Conservation (phyloP, 2,797 vertebrate species). For the Sarcophilus harrisii region DNA sequence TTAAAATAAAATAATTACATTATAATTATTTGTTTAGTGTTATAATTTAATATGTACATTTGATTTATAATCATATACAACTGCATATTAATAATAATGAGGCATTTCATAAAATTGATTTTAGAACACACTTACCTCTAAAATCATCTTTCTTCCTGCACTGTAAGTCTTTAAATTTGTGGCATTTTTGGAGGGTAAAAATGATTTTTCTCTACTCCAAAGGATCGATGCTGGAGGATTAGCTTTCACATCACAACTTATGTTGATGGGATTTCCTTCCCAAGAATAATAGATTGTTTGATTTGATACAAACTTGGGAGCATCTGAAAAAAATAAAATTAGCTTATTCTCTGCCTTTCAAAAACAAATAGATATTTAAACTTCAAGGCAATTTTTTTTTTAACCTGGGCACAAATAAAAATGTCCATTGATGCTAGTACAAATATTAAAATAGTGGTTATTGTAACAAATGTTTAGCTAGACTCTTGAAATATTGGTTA, state of each 20-base stretch:
- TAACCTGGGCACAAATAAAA: background rate
- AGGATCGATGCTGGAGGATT: conserved; percentile 95
- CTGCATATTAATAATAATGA: background rate
- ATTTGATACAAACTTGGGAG: conserved; percentile 96
- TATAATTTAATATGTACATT: background rate
- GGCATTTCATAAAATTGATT: background rate
- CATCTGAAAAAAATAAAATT: conserved; percentile 87
- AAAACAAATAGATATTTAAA: conserved; percentile 25
- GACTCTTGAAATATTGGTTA: no score
- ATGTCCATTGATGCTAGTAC: background rate
- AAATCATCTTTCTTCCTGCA: conserved; percentile 90
- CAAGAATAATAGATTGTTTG: conserved; percentile 97
- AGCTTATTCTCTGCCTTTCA: conserved; percentile 22
- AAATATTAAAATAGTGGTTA: background rate
- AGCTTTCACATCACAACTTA: conserved; percentile 96
- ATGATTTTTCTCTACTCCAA: conserved; percentile 94
- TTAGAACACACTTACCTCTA: conserved; percentile 89
- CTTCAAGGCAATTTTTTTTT: background rate
- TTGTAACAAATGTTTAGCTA: background rate
- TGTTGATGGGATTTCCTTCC: conserved; percentile 99
- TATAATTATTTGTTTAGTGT: no score
- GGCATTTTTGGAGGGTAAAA: conserved; percentile 91
- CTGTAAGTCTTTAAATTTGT: conserved; percentile 91
- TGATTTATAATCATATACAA: background rate
- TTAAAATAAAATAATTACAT: no score